phyloP scores from a whole-genome alignment of 2,888 invertebrate genomes.

The Peribatodes rhomboidaria region DNA sequence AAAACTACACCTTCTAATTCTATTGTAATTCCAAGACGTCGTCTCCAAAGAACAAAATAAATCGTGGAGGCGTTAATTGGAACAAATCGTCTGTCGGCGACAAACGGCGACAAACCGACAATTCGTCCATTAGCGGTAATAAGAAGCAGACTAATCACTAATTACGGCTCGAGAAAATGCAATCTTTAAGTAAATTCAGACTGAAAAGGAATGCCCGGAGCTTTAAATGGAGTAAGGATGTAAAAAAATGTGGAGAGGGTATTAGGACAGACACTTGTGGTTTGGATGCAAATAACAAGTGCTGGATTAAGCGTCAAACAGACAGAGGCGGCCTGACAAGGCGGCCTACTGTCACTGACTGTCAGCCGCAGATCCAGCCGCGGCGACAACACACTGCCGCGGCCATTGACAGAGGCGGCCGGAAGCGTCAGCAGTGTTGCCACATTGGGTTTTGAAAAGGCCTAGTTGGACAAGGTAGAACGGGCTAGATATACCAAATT shows the following conservation, averaged over 20 bases:
- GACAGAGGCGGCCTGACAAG: too few relatives aligned
- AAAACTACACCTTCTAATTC: neutral
- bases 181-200: conserved; percentile 78
- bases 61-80: conserved; percentile 25
- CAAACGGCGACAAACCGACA: conserved; percentile 43
- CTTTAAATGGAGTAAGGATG: conserved; percentile 39
- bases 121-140: conserved; percentile 70
- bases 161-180: conserved; percentile 69
- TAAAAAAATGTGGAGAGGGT: conserved; percentile 45
- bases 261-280: too few relatives aligned
- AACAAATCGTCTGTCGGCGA: conserved; percentile 32
- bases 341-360: too few relatives aligned
- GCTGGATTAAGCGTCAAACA: too few relatives aligned
- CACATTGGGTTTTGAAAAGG: too few relatives aligned
- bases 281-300: too few relatives aligned
- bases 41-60: conserved; percentile 19
- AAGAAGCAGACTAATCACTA: conserved; percentile 76
- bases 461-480: too few relatives aligned
- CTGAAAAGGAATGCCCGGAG: conserved; percentile 63
- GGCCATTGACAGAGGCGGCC: too few relatives aligned
- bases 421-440: too few relatives aligned
- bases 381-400: too few relatives aligned
- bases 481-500: too few relatives aligned
- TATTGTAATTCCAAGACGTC: conserved; percentile 5
- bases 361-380: too few relatives aligned